A percentile compares a stretch with the other conserved stretches of the same genome.
Conservation (phyloP, 2,888 invertebrate genomes). For the Helleia helle region DNA sequence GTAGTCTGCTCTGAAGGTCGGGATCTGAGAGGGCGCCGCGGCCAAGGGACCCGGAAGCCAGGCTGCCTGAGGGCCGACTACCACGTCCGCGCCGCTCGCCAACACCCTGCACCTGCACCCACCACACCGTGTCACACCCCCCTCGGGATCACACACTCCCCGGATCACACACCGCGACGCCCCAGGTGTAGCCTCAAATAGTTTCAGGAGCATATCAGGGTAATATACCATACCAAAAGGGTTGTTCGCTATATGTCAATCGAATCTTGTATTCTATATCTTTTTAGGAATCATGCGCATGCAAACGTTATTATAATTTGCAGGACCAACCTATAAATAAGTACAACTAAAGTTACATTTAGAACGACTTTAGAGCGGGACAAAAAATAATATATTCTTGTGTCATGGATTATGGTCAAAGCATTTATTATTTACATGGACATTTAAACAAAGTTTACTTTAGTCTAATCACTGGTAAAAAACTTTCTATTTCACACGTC, state of each 20-base stretch:
- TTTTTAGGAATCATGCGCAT: neutral
- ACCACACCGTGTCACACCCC: conserved; percentile 35
- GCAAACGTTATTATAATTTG: no score
- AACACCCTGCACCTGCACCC: conserved; percentile 31
- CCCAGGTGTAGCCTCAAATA: conserved; percentile 6
- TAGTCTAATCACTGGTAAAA: no score
- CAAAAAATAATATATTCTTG: no score
- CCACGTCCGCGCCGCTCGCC: conserved; percentile 47
- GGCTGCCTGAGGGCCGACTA: conserved; percentile 31
- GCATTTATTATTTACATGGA: no score
- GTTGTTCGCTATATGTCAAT: no score
- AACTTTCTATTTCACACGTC: no score
- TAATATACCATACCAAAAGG: no score
- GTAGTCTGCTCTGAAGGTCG: conserved; percentile 53
- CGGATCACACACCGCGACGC: conserved; percentile 27
- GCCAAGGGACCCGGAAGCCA: conserved; percentile 40
- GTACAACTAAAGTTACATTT: no score
- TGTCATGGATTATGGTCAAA: no score
- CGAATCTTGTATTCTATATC: neutral
- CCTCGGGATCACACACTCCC: conserved; percentile 17
- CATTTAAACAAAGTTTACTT: no score
- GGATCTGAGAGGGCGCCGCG: conserved; percentile 61
- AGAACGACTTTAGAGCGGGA: no score
- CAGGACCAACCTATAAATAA: no score
- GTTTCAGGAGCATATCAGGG: neutral